Evolutionary conservation across 2,888 invertebrate genomes (phyloP).

Genomic region (Hyposoter dolosus): DNA sequence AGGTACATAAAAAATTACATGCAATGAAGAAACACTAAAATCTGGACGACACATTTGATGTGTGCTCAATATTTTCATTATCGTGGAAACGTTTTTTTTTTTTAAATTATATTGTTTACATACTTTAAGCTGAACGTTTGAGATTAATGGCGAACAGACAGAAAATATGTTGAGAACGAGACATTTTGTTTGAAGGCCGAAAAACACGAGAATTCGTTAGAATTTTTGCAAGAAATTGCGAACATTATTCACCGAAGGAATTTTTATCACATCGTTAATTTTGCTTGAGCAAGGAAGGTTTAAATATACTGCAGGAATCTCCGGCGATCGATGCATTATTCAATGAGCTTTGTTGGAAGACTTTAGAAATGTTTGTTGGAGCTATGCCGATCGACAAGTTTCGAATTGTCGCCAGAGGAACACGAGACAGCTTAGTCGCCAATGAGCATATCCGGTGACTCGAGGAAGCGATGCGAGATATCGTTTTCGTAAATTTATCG

Average conservation of each 20-base stretch:
- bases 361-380: not conserved
- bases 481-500: constrained; percentile 47
- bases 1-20: not conserved
- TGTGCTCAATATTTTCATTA: not conserved
- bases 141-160: not conserved
- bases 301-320: not conserved
- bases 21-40: not conserved
- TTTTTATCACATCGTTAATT: not conserved
- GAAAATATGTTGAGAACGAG: not conserved
- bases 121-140: not conserved
- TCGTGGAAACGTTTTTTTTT: not conserved
- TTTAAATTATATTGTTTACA: too few relatives aligned
- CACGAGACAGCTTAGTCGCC: constrained; percentile 9
- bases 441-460: constrained; percentile 40
- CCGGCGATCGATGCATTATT: not conserved
- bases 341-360: not conserved
- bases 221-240: not conserved
- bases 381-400: not conserved
- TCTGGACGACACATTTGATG: not conserved
- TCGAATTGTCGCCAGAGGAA: not conserved
- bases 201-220: not conserved
- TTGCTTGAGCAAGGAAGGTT: not conserved
- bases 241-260: not conserved
- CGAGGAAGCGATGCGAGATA: not conserved
- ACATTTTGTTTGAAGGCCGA: not conserved